Evolutionary conservation across 2,888 invertebrate genomes (phyloP).

Genomic region (Netelia inedita): DNA sequence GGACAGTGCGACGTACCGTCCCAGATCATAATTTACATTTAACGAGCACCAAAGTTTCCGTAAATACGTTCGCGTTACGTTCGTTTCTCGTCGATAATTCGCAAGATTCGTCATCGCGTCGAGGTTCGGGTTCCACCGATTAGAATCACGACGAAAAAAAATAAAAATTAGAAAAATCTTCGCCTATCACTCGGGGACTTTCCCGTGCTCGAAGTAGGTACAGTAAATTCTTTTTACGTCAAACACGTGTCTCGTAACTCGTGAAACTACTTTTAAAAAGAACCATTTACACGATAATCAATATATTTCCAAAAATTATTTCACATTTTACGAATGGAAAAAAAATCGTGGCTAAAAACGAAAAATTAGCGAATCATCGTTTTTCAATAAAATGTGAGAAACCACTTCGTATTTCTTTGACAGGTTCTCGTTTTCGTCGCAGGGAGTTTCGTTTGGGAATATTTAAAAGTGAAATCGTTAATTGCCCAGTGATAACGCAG

Average conservation of each 20-base stretch:
- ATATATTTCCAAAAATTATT: too few relatives aligned
- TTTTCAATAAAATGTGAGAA: neutral
- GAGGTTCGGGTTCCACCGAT: neutral
- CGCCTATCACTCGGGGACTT: neutral
- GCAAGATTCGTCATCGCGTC: slow-evolving; percentile 2
- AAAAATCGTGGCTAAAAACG: neutral
- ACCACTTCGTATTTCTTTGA: neutral
- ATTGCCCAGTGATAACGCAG: neutral
- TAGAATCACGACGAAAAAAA: neutral
- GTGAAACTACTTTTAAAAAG: too few relatives aligned
- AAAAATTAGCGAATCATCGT: neutral
- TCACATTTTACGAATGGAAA: neutral
- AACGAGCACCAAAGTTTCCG: slow-evolving; percentile 5
- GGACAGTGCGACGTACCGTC: slow-evolving; percentile 3
- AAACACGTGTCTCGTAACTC: too few relatives aligned
- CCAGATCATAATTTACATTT: slow-evolving; percentile 31
- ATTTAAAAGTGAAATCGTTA: neutral
- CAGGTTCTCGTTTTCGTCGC: neutral
- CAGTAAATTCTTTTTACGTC: too few relatives aligned
- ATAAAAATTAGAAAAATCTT: neutral
- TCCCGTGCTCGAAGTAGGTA: too few relatives aligned
- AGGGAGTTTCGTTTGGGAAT: too few relatives aligned
- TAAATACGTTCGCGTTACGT: neutral
- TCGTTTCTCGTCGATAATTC: slow-evolving; percentile 17
- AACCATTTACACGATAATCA: too few relatives aligned